A percentile compares a stretch with the other conserved stretches of the same genome.
Conservation (phyloP, 2,113 vertebrate genomes). For the Nothobranchius furzeri region DNA sequence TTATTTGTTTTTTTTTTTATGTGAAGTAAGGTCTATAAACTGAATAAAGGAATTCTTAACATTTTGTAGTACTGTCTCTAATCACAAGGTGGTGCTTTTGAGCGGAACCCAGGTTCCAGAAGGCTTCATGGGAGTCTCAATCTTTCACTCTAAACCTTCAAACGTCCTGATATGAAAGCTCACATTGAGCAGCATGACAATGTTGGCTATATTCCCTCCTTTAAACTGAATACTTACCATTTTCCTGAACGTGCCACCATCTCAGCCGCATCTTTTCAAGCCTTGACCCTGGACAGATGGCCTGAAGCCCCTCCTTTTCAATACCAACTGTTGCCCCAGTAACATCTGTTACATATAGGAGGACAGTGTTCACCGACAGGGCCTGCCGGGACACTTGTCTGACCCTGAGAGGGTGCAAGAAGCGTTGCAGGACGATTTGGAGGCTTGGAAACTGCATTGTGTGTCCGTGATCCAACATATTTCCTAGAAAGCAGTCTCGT, state of each 20-base stretch:
- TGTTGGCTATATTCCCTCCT: constrained; percentile 54
- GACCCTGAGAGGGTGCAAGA: constrained; percentile 35
- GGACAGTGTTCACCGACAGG: constrained; percentile 43
- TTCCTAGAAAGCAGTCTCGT: neutral
- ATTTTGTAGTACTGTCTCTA: constrained; percentile 30
- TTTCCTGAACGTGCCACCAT: constrained; percentile 72
- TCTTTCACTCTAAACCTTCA: constrained; percentile 26
- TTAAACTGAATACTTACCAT: constrained; percentile 59
- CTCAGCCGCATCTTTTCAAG: constrained; percentile 74
- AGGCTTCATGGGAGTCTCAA: constrained; percentile 20
- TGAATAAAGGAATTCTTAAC: constrained; percentile 21
- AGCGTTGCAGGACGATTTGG: constrained; percentile 16
- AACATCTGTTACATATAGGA: constrained; percentile 82
- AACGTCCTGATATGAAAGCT: constrained; percentile 52
- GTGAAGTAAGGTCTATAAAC: no score
- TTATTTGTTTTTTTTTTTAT: no score
- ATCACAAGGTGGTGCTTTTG: constrained; percentile 65
- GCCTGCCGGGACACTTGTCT: constrained; percentile 48
- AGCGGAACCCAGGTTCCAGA: neutral
- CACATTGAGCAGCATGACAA: constrained; percentile 63
- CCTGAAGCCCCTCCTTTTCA: constrained; percentile 77
- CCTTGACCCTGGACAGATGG: constrained; percentile 86
- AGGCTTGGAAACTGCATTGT: neutral
- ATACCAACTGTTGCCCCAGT: constrained; percentile 84
- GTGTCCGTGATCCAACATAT: constrained; percentile 11